phyloP scores from a whole-genome alignment of 2,888 invertebrate genomes.

The Dynastes tityus region DNA sequence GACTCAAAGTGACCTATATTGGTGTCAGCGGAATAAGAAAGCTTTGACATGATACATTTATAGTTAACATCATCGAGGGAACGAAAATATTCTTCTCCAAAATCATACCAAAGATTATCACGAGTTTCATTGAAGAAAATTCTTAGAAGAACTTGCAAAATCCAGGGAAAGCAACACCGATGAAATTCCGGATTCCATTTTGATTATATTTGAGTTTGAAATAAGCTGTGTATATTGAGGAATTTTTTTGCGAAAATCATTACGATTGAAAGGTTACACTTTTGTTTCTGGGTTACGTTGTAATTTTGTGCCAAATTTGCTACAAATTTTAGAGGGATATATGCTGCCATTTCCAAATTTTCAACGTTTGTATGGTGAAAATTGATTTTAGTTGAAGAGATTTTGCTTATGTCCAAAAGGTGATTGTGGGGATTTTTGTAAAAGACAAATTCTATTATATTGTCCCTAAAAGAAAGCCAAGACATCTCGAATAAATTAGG shows the following conservation, averaged over 20 bases:
- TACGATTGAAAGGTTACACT: neutral
- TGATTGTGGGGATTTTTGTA: neutral
- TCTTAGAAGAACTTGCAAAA: slow-evolving; percentile 16
- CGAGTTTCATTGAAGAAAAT: neutral
- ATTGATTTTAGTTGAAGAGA: neutral
- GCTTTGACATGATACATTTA: neutral
- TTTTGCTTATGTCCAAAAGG: neutral
- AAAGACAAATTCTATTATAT: neutral
- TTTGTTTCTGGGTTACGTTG: neutral
- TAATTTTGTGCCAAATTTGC: neutral
- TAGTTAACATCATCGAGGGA: neutral
- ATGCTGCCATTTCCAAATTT: slow-evolving; percentile 6
- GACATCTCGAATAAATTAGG: neutral
- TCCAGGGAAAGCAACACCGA: neutral
- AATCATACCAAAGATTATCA: neutral
- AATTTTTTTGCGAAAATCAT: slow-evolving; percentile 4
- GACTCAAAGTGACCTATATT: neutral
- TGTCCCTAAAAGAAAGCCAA: neutral
- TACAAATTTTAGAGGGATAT: neutral
- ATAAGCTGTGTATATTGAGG: slow-evolving; percentile 8
- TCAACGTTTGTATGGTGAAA: neutral
- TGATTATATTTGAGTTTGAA: neutral
- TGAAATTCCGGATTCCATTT: neutral
- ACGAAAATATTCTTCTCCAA: slow-evolving; percentile 15
- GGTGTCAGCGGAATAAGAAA: neutral